Evolutionary conservation across 2,888 invertebrate species (phyloP).

Genomic region (Cylloceria caligata): DNA sequence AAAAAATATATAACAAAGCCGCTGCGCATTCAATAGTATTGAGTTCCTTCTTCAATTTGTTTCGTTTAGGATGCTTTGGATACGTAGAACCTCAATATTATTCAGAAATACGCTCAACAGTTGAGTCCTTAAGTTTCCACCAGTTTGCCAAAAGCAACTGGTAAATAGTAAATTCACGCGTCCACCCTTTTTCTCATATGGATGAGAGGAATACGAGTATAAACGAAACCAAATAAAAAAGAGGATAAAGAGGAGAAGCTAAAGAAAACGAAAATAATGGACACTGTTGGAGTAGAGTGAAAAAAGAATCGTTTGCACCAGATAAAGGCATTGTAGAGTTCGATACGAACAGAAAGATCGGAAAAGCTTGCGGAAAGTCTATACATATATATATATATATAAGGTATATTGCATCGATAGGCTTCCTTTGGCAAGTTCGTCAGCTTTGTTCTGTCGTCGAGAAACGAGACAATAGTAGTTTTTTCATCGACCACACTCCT

Average conservation of each 20-base stretch:
- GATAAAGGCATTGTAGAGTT: conserved; percentile 6
- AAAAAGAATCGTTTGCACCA: neutral
- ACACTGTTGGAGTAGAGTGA: neutral
- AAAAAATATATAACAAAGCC: neutral
- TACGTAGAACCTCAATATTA: neutral
- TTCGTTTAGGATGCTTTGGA: neutral
- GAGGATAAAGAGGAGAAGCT: conserved; percentile 5
- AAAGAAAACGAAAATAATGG: conserved; percentile 1
- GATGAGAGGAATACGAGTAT: neutral
- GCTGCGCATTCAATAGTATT: neutral
- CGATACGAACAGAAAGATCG: conserved; percentile 5
- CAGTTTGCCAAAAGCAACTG: neutral
- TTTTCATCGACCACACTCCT: conserved; percentile 25
- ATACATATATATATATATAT: neutral
- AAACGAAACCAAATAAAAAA: conserved; percentile 1
- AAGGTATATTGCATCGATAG: conserved; percentile 17
- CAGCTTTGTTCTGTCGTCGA: conserved; percentile 35
- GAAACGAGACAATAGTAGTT: conserved; percentile 39
- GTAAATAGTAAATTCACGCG: neutral
- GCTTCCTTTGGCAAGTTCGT: conserved; percentile 29
- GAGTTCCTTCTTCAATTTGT: neutral
- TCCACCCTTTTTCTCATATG: no score
- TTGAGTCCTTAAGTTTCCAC: neutral
- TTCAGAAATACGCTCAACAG: neutral
- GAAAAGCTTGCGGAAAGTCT: neutral